Base-by-base conservation (phyloP, 2,888 invertebrate species). In the Dioctria linearis region DNA sequence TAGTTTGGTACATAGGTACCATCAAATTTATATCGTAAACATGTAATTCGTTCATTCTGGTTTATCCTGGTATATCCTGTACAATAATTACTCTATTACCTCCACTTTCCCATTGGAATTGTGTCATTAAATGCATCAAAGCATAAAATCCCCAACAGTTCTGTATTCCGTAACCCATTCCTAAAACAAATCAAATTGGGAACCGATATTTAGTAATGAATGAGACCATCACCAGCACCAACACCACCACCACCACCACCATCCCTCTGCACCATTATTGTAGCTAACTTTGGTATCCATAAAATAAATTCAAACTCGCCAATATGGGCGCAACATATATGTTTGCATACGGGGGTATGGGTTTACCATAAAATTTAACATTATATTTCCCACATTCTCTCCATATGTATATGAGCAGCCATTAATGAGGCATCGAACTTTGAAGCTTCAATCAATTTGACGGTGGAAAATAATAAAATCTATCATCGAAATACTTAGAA, bases 401-500 rank as follows among this genome's bases (percentile, higher is more conserved):
- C 25, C 25, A 25, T 25, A 25, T 25, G 25, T 25, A 25, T 25
- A 25, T 25, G 25, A 25, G 25, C 25, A 25, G 25, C 25, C 25
- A 25, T 25, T 25, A 25, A 25, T 25, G 25, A 25, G 25, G 1
- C 25, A 25, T 25, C 25, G 25, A 25, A 25, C 25, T 25, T 25
- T 25, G 25, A 25, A 25, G 25, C 25, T 25, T 25, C 25, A 25
- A 25, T 25, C 25, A 25, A 25, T 25, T 25, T 25, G 25, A 57
- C 67, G 43, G 25, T 13, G 69, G 49, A 67, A 51, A 37, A 25
- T 51, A 25, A 51, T n/a, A 69, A 69, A 69, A 49, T 37, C 65
- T 37, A 42, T 65, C 49, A 73, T 73, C 73, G 73, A 73, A 73
- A 25, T 57, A 42, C 39, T 61, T 25, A 39, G 61, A 61, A 61